A percentile compares a stretch with the other conserved stretches of the same genome.
phyloP scores from a whole-genome alignment of 2,888 invertebrate species.

The Polydrusus pterygomalis region DNA sequence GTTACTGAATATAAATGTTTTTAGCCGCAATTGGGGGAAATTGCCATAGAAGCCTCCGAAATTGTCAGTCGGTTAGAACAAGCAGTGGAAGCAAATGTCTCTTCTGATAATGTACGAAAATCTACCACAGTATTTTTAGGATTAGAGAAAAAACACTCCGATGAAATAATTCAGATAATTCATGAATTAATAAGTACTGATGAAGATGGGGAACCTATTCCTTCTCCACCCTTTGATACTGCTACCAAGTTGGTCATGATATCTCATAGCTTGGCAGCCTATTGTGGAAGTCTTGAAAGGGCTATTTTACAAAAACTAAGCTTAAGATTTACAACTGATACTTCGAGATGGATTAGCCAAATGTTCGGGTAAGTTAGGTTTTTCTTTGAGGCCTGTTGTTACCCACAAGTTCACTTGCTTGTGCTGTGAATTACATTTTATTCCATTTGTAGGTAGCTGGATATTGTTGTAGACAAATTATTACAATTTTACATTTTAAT shows the following conservation, averaged over 20 bases:
- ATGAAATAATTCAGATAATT: slow-evolving; percentile 77
- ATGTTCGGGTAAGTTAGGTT: slow-evolving; percentile 81
- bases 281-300: slow-evolving; percentile 88
- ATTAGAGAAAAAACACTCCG: slow-evolving; percentile 70
- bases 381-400: background rate
- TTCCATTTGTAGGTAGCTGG: no score
- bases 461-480: no score
- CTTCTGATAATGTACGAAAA: slow-evolving; percentile 53
- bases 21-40: slow-evolving; percentile 69
- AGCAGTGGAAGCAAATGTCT: slow-evolving; percentile 67
- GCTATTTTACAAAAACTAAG: slow-evolving; percentile 87
- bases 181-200: slow-evolving; percentile 77
- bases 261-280: slow-evolving; percentile 91
- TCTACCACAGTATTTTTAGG: slow-evolving; percentile 70
- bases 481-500: no score
- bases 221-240: slow-evolving; percentile 78
- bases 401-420: no score
- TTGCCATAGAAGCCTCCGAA: slow-evolving; percentile 72
- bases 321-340: slow-evolving; percentile 88
- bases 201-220: slow-evolving; percentile 77
- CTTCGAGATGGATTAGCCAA: slow-evolving; percentile 90
- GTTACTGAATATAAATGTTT: slow-evolving; percentile 45
- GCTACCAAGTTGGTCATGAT: slow-evolving; percentile 81
- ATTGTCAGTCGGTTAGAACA: slow-evolving; percentile 72
- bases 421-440: no score